phyloP scores from a whole-genome alignment of 2,113 vertebrate genomes.

The Dendrocopos noguchii region DNA sequence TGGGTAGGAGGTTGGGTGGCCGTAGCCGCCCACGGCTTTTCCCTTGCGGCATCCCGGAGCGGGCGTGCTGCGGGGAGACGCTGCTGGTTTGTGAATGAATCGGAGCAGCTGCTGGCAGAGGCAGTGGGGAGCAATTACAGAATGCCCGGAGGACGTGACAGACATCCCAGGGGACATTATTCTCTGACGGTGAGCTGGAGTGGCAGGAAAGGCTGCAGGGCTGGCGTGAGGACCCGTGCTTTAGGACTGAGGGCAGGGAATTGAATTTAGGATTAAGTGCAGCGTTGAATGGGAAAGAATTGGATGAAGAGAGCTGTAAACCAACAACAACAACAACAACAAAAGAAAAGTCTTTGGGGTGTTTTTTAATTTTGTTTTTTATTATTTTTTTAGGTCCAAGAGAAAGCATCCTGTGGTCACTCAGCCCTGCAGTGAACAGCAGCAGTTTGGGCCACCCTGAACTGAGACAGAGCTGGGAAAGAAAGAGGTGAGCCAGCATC shows the following conservation, averaged over 20 bases:
- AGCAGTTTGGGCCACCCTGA: not conserved
- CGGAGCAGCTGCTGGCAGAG: conserved; percentile 1
- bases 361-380: no score
- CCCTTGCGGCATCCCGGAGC: not conserved
- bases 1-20: not conserved
- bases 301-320: not conserved
- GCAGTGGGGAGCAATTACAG: not conserved
- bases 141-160: not conserved
- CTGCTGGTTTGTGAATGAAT: conserved; percentile 38
- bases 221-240: not conserved
- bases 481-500: not conserved
- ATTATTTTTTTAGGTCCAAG: not conserved
- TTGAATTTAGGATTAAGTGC: not conserved
- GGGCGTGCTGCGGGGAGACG: not conserved
- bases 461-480: not conserved
- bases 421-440: not conserved
- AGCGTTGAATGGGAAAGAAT: not conserved
- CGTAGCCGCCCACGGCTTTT: not conserved
- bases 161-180: not conserved
- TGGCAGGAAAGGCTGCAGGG: not conserved
- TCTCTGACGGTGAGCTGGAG: not conserved
- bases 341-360: not conserved
- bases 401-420: not conserved
- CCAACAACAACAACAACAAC: not conserved
- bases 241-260: not conserved